Conservation (phyloP, 1,140 invertebrate species). For the Planococcus citri region DNA sequence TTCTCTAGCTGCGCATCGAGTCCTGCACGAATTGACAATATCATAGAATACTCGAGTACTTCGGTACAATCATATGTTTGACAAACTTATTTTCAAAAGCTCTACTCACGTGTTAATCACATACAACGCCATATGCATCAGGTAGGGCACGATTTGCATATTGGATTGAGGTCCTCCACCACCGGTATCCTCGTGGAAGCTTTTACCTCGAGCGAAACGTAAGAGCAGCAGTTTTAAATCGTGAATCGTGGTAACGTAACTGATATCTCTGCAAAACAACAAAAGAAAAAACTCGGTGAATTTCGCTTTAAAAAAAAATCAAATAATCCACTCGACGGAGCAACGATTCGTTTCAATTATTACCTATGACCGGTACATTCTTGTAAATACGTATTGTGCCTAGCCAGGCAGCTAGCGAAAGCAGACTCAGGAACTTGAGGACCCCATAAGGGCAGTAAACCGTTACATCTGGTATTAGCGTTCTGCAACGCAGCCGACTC, state of each 20-base stretch:
- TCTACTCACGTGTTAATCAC: slow-evolving; percentile 82
- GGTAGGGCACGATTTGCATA: slow-evolving; percentile 89
- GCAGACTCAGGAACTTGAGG: slow-evolving; percentile 88
- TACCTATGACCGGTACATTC: slow-evolving; percentile 63
- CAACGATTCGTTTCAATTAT: not conserved
- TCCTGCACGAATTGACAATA: slow-evolving; percentile 44
- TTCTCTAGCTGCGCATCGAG: slow-evolving; percentile 57
- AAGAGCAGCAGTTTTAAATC: slow-evolving; percentile 84
- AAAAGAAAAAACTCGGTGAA: not conserved
- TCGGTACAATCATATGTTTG: not conserved
- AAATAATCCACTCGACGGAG: not conserved
- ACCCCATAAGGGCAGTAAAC: slow-evolving; percentile 88
- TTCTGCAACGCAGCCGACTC: slow-evolving; percentile 95
- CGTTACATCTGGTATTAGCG: slow-evolving; percentile 94
- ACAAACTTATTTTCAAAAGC: no score
- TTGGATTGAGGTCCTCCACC: slow-evolving; percentile 95
- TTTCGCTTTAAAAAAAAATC: not conserved
- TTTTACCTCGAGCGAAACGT: slow-evolving; percentile 84
- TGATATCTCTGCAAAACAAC: slow-evolving; percentile 56
- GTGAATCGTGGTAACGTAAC: slow-evolving; percentile 76
- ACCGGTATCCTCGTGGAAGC: slow-evolving; percentile 93
- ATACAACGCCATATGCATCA: slow-evolving; percentile 89
- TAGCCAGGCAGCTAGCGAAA: slow-evolving; percentile 83
- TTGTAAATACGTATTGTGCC: slow-evolving; percentile 75
- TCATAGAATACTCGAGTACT: no score